These are phyloP conservation scores for Stictonetta naevosa DNA, from an alignment of 2,113 vertebrate species.

Conservation along the genomic window DNA sequence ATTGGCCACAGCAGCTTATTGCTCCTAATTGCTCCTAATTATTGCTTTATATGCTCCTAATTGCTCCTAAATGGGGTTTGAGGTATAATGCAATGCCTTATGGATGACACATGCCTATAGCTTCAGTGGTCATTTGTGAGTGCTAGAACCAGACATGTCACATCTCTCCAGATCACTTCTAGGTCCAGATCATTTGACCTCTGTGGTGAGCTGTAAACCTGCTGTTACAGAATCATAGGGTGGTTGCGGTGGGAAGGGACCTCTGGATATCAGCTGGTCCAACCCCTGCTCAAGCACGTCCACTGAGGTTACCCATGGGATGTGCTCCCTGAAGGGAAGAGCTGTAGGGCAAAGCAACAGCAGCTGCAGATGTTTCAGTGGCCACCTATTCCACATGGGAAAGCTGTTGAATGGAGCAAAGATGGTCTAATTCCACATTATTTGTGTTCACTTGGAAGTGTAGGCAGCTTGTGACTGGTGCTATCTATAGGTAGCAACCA, in stretches of 20 bases:
- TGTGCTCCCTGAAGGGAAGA: neutral
- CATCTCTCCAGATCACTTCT: neutral
- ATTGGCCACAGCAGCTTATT: neutral
- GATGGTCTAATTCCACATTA: neutral
- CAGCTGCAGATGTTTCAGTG: neutral
- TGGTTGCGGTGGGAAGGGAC: too few species aligned
- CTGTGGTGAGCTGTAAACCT: neutral
- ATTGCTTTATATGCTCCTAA: too few species aligned
- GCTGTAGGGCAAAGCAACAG: neutral
- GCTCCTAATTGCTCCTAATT: neutral
- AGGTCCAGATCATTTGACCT: neutral
- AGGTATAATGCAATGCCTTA: accelerated
- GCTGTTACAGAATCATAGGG: too few species aligned
- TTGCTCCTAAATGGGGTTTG: neutral
- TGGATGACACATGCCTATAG: neutral
- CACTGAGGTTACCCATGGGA: neutral
- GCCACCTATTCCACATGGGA: neutral
- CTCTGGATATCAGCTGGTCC: too few species aligned
- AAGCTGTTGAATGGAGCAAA: neutral
- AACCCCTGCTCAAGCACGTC: too few species aligned
- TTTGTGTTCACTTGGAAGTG: neutral
- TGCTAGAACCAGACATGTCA: neutral
- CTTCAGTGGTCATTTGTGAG: neutral
- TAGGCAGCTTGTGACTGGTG: neutral
- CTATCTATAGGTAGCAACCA: neutral